Percentiles rank a stretch among this genome's conserved stretches.
Evolutionary conservation across 2,797 vertebrate species (phyloP).

Genomic region (Lithobates sylvaticus): DNA sequence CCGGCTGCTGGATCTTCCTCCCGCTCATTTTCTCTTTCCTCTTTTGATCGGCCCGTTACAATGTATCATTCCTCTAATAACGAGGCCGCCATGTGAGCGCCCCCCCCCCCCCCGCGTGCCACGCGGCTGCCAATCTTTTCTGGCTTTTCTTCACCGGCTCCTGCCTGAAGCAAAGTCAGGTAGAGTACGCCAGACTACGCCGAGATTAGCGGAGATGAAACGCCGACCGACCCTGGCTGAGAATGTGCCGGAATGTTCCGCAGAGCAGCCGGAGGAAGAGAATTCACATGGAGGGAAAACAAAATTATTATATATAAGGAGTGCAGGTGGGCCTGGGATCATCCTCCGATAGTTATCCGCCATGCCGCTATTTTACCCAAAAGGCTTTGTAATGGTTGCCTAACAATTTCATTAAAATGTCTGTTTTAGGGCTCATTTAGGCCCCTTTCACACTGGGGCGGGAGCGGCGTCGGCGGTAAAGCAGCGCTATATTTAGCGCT

Average conservation of each 20-base stretch:
- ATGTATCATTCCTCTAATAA: constrained; percentile 10
- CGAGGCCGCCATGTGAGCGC: neutral
- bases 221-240: neutral
- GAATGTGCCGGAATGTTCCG: neutral
- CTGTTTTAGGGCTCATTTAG: no score
- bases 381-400: no score
- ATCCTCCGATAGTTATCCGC: no score
- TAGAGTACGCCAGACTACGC: neutral
- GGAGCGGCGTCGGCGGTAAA: no score
- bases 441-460: no score
- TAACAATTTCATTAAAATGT: no score
- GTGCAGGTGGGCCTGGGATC: no score
- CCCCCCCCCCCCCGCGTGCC: neutral
- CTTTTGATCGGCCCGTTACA: constrained; percentile 4
- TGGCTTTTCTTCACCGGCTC: neutral
- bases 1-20: neutral
- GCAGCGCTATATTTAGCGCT: no score
- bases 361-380: no score
- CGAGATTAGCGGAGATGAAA: constrained; percentile 12
- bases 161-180: constrained; percentile 10
- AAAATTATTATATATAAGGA: neutral
- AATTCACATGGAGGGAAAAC: neutral
- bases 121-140: constrained; percentile 15
- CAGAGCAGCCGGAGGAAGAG: neutral
- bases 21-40: neutral